Conservation (phyloP, 2,888 invertebrate genomes). For the Meandrusa payeni region DNA sequence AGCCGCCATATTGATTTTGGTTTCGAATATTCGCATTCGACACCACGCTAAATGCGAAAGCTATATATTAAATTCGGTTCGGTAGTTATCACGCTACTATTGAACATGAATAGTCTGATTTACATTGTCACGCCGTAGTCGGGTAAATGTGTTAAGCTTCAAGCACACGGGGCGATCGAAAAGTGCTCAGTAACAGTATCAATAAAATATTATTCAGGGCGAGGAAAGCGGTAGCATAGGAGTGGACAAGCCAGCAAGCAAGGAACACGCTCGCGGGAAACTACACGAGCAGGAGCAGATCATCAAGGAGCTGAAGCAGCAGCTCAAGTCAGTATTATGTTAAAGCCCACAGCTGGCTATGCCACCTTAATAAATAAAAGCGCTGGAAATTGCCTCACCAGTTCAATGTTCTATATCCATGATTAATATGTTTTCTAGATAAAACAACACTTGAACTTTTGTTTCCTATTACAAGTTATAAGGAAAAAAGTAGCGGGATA, state of each 20-base stretch:
- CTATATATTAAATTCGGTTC: background rate
- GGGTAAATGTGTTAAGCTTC: background rate
- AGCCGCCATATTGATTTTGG: constrained; percentile 9
- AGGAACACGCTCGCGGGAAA: constrained; percentile 65
- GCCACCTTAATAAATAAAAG: too few relatives aligned
- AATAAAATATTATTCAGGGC: constrained; percentile 82
- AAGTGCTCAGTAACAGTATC: too few relatives aligned
- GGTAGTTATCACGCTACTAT: background rate
- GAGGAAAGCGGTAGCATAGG: constrained; percentile 69
- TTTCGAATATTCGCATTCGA: background rate
- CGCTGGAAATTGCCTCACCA: too few relatives aligned
- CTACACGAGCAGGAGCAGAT: constrained; percentile 83
- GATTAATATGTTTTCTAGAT: too few relatives aligned
- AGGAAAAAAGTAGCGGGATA: too few relatives aligned
- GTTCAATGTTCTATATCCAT: too few relatives aligned
- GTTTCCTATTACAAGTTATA: too few relatives aligned
- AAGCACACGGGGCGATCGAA: constrained; percentile 49
- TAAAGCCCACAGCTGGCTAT: background rate
- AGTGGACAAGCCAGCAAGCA: constrained; percentile 40
- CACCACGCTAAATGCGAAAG: background rate
- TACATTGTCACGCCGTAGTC: background rate
- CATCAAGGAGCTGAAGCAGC: constrained; percentile 93
- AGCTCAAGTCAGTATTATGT: constrained; percentile 90
- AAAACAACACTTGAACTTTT: too few relatives aligned
- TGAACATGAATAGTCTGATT: background rate